Conservation (phyloP, 1,140 invertebrate species). For the Drosophila kohkoa region DNA sequence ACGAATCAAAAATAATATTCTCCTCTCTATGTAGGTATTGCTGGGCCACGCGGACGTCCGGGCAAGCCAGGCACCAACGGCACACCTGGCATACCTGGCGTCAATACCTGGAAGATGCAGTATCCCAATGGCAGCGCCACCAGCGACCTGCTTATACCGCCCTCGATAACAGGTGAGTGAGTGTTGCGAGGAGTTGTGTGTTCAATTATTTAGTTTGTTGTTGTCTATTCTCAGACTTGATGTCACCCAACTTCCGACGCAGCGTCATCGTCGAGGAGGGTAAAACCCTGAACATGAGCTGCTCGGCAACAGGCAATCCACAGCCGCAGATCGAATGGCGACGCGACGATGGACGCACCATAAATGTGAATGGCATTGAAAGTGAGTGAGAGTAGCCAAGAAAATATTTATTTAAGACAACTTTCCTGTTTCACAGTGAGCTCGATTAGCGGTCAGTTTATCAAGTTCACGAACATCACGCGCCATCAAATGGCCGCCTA, state of each 20-base stretch:
- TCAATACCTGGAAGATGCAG: slow-evolving; percentile 89
- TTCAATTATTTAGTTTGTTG: neutral
- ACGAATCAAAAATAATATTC: neutral
- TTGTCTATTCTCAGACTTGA: slow-evolving; percentile 44
- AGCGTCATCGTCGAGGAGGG: slow-evolving; percentile 90
- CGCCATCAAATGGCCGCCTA: slow-evolving; percentile 95
- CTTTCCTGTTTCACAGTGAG: slow-evolving; percentile 85
- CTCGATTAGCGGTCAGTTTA: slow-evolving; percentile 89
- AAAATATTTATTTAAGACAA: neutral
- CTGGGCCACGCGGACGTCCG: slow-evolving; percentile 89
- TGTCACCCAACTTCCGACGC: slow-evolving; percentile 62
- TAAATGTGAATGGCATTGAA: slow-evolving; percentile 86
- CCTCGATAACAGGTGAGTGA: slow-evolving; percentile 89
- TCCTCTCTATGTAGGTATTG: slow-evolving; percentile 85
- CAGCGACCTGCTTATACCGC: slow-evolving; percentile 91
- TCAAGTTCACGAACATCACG: slow-evolving; percentile 93
- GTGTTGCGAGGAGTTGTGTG: neutral
- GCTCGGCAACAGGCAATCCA: slow-evolving; percentile 91
- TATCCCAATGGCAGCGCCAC: slow-evolving; percentile 87
- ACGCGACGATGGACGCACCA: slow-evolving; percentile 88
- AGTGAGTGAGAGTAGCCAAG: slow-evolving; percentile 63
- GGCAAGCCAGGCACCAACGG: slow-evolving; percentile 90
- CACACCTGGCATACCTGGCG: slow-evolving; percentile 89
- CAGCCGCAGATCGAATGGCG: slow-evolving; percentile 91
- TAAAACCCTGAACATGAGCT: slow-evolving; percentile 90